Evolutionary conservation across 1,140 invertebrate species (phyloP).

Genomic region (Leptinotarsa undecemlineata): DNA sequence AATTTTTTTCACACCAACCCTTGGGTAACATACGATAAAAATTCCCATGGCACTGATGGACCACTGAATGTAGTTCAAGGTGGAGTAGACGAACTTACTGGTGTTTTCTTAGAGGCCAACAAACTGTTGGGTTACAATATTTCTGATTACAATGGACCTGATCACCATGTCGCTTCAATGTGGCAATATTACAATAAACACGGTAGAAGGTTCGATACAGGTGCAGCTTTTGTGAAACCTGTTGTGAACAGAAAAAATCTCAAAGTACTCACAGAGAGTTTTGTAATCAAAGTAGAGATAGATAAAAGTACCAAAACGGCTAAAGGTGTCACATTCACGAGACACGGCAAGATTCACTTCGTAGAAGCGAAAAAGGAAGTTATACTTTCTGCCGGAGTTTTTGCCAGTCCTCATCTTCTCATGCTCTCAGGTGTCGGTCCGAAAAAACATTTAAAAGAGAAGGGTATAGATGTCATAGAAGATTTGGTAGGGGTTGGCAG

Average conservation of each 20-base stretch:
- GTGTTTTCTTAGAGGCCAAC: conserved; percentile 62
- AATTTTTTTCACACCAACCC: conserved; percentile 26
- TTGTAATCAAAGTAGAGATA: conserved; percentile 59
- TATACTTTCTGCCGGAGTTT: conserved; percentile 61
- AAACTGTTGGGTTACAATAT: conserved; percentile 59
- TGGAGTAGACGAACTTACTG: conserved; percentile 33
- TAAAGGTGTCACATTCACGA: conserved; percentile 62
- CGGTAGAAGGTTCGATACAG: conserved; percentile 62
- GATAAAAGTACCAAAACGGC: conserved; percentile 63
- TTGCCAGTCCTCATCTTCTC: conserved; percentile 59
- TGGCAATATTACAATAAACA: conserved; percentile 58
- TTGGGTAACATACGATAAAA: neutral
- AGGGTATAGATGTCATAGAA: conserved; percentile 53
- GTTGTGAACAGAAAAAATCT: conserved; percentile 59
- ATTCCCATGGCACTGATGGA: conserved; percentile 23
- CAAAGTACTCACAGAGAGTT: conserved; percentile 56
- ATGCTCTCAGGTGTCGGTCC: conserved; percentile 66
- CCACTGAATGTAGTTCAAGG: conserved; percentile 16
- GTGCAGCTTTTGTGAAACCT: conserved; percentile 61
- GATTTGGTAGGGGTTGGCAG: conserved; percentile 68
- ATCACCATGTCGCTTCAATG: conserved; percentile 54
- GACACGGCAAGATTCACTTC: conserved; percentile 49
- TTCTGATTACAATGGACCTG: conserved; percentile 57
- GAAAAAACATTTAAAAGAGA: conserved; percentile 54
- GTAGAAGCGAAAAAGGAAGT: conserved; percentile 61